Evolutionary conservation across 2,797 vertebrate genomes (phyloP), one percentile per base, ranked within the genome.

Genomic region (Lagorchestes hirsutus): DNA sequence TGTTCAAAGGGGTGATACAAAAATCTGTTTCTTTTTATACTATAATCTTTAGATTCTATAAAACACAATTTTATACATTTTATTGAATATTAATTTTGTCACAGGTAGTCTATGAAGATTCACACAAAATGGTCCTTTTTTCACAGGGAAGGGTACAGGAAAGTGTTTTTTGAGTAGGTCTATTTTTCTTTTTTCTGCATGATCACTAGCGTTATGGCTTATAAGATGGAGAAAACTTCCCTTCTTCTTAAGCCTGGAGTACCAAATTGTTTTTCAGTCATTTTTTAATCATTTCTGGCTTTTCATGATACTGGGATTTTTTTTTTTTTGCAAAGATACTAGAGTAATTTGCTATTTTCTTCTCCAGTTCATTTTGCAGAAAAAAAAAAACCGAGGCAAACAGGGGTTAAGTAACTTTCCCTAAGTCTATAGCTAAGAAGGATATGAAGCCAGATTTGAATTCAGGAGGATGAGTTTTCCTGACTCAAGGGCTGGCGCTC

Each of bases 121-220:
- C 10, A 90, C 34, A 91, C 16, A 96, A 96, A 97, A 52, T 95
- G 16, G n/a, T 90, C 34, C 91, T 92, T 95, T 31, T 91, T 93
- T 1, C 18, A 74, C 0, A 13, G 52, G 90, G 27, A 52, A 55
- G 31, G 54, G 52, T 54, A 5, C 74, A 82, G 40, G 40, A 82
- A 82, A 2, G 34, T 27, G 1, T 54, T 29, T 91, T 54, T 52
- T 54, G 27, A 55, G 28, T 54, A 54, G 28, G 4, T 6, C 28
- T 34, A 5, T 34, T 91, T 16, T 91, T 28, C 18, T 52, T 52
- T 52, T 54, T 40, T 31, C 28, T 29, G 14, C 1, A 8, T 29
- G 1, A 91, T 91, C 50, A 91, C 52, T 91, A 52, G 90, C 27
- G 29, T 13, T 1, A 54, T 90, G 27, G 4, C 50, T 54, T 31